Evolutionary conservation across 2,888 invertebrate genomes (phyloP).

Genomic region (Lasius platythorax): DNA sequence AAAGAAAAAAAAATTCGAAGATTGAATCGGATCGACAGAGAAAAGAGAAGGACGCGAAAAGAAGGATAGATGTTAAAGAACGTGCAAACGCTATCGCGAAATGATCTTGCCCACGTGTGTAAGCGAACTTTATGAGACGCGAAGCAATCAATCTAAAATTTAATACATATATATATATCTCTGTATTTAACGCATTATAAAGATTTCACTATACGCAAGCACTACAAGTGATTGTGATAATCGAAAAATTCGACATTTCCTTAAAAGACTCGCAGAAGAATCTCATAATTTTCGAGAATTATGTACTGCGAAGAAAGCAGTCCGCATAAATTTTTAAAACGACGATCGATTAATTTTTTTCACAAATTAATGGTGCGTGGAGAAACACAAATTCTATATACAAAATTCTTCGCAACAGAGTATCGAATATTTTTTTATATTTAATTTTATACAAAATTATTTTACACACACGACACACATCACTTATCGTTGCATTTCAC

Average conservation of each 20-base stretch:
- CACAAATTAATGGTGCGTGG: neutral
- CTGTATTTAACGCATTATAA: constrained; percentile 23
- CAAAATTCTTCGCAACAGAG: neutral
- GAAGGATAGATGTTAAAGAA: neutral
- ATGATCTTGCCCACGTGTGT: neutral
- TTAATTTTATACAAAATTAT: neutral
- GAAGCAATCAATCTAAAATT: constrained; percentile 30
- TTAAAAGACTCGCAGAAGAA: constrained; percentile 9
- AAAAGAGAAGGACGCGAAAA: neutral
- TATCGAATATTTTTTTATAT: neutral
- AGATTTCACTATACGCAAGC: neutral
- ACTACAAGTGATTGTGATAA: neutral
- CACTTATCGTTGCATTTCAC: neutral
- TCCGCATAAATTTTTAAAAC: neutral
- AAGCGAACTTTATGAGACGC: constrained; percentile 5
- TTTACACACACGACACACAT: neutral
- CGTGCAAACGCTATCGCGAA: neutral
- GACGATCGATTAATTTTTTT: neutral
- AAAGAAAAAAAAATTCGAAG: neutral
- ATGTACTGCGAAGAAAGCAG: neutral
- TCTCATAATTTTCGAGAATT: neutral
- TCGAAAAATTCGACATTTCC: neutral
- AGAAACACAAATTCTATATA: neutral
- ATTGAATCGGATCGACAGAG: neutral
- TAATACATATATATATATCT: constrained; percentile 1